A percentile compares a stretch with the other conserved stretches of the same genome.
These are phyloP conservation scores for Heteromurus nitidus DNA, from an alignment of 2,888 invertebrate genomes.

Conservation along the genomic window DNA sequence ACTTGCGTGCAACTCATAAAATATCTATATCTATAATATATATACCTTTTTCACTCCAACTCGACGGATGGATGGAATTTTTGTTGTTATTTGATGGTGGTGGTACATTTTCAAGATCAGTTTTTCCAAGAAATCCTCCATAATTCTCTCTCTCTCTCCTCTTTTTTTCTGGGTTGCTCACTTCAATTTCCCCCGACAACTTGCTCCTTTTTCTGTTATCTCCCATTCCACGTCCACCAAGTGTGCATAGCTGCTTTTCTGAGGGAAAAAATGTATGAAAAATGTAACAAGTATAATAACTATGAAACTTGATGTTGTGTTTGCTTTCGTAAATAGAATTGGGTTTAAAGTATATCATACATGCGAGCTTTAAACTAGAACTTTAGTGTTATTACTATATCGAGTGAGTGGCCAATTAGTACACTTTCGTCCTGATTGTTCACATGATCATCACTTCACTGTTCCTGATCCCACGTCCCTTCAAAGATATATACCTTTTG, in stretches of 20 bases:
- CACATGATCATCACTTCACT: slow-evolving; percentile 12
- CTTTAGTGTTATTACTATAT: no score
- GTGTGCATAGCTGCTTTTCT: background rate
- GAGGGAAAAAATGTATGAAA: slow-evolving; percentile 16
- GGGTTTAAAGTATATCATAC: no score
- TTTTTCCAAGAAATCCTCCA: slow-evolving; percentile 62
- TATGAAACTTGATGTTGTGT: background rate
- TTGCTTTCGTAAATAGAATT: background rate
- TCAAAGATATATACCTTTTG: no score
- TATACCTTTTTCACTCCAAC: slow-evolving; percentile 44
- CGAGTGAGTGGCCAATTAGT: slow-evolving; percentile 45
- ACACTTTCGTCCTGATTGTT: slow-evolving; percentile 22
- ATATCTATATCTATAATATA: slow-evolving; percentile 44
- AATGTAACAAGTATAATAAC: background rate
- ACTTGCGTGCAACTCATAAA: slow-evolving; percentile 47
- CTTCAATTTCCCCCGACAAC: slow-evolving; percentile 57
- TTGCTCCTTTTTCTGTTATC: slow-evolving; percentile 36
- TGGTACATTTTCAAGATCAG: slow-evolving; percentile 56
- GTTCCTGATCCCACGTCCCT: no score
- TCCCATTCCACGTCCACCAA: background rate
- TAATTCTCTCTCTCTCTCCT: no score
- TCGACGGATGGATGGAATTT: slow-evolving; percentile 27
- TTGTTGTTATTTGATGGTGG: slow-evolving; percentile 46
- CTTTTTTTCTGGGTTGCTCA: slow-evolving; percentile 50
- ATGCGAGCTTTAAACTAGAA: no score